Evolutionary conservation across 2,113 vertebrate genomes (phyloP), one percentile per base, ranked within the genome.

Genomic region (Esox niger): DNA sequence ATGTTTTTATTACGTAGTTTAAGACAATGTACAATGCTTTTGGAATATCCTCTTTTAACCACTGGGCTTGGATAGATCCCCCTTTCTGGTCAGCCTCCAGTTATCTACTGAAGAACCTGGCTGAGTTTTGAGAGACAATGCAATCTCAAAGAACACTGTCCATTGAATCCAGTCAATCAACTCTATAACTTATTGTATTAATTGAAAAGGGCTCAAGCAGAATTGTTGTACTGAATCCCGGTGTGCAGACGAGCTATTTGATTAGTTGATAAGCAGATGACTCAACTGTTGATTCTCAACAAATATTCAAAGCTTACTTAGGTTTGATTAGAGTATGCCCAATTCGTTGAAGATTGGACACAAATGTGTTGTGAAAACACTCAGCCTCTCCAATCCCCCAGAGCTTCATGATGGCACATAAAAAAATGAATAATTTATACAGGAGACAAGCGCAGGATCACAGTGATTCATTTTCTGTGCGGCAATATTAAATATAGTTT

Each of bases 341-440:
- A 85, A 87, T 81, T 79, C 70, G 81, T 79, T 84, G 80, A 88
- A 82, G 87, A 91, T 86, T 86, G 86, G 85, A 88, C 84, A 82
- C 83, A 87, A 87, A 87, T 87, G 77, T 76, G 46, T 76, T 88
- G 84, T 85, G 86, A 90, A 88, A 90, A 90, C 82, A 90, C 83
- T 90, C 87, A 87, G 87, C 83, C 84, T 84, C 84, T 87, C 82
- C 83, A 86, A 79, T 86, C 80, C 86, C 81, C 75, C 76, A 81
- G 17, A 87, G 86, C 86, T 81, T 80, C 79, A 80, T 82, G 84
- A 86, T 79, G 78, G 73, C 82, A 83, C 87, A 88, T 88, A 82
- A 84, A 88, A 89, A 79, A 85, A 88, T 90, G 84, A 87, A 90
- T 91, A 87, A 89, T 90, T 86, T 83, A 91, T 90, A 72, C 70